Conservation (phyloP, 2,888 invertebrate species). For the Euplagia quadripunctaria region DNA sequence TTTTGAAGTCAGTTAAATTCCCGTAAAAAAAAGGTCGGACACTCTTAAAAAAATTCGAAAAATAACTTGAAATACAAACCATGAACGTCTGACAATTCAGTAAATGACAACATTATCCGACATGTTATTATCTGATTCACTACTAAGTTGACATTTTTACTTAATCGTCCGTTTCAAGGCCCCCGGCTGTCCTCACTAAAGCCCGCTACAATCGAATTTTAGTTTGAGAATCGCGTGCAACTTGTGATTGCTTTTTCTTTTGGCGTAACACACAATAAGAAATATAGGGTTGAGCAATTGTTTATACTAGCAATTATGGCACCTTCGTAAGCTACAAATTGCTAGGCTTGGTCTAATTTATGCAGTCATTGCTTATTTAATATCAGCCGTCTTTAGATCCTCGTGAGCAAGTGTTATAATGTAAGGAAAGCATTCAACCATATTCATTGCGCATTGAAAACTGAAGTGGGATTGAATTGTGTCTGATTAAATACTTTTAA, state of each 20-base stretch:
- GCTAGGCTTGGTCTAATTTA: background rate
- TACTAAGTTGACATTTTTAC: constrained; percentile 12
- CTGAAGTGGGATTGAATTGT: too few relatives aligned
- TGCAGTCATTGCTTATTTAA: background rate
- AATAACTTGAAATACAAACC: background rate
- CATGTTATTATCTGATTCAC: constrained; percentile 10
- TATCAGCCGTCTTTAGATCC: background rate
- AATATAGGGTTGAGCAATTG: constrained; percentile 11
- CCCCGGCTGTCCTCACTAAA: constrained; percentile 4
- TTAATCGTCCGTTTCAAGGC: constrained; percentile 19
- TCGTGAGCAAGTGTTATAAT: background rate
- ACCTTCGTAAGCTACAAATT: background rate
- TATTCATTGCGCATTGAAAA: background rate
- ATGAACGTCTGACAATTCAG: background rate
- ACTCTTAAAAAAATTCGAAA: background rate
- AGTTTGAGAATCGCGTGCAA: constrained; percentile 45
- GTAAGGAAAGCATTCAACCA: background rate
- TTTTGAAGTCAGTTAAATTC: background rate
- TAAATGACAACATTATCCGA: constrained; percentile 11
- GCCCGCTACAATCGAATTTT: constrained; percentile 23
- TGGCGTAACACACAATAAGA: constrained; percentile 9
- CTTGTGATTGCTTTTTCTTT: constrained; percentile 48
- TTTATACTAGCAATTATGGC: background rate
- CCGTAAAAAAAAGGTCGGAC: background rate
- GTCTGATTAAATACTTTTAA: too few relatives aligned